Evolutionary conservation across 2,113 vertebrate genomes (phyloP), one percentile per base, ranked within the genome.

Genomic region (Carassius carassius): DNA sequence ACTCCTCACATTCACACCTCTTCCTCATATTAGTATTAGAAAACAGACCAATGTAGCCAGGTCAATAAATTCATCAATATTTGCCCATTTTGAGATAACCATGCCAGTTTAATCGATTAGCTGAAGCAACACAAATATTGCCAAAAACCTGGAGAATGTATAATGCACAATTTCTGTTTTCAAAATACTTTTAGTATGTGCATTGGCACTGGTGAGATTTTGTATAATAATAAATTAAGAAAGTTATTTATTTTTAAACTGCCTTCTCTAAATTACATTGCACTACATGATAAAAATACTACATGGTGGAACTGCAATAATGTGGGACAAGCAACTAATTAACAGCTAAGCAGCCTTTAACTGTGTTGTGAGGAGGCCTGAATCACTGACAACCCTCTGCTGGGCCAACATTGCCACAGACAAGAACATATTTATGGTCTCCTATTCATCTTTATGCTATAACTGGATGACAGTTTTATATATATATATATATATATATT

Each of bases 371-470:
- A 78, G 29, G 19, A 58, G 56, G 41, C 54, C 32, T 69, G 81
- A 88, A 88, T 81, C 86, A 82, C 37, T 82, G 72, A 86, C 85
- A 78, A 44, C 69, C 58, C 41, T 65, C 11, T 67, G 62, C 78
- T 81, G 54, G 81, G 79, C 54, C 56, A 84, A 81, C 54, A 72
- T 23, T 25, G 73, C 78, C 47, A 4, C 76, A 67, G 21, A 44
- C n/a, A 56, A 63, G 19, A 78, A 72, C 85, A 78, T 86, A 83
- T 62, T 78, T 83, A 58, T 78, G 16, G 51, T 60, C 3, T 51
- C n/a, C 44, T 75, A n/a, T 75, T 51, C 29, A 75, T 49, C n/a
- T 75, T 63, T 63, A 25, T 63, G 54, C 54, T 56, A 56, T 56
- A 56, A 9, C 54, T 21, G 54, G 54, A 56, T 56, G 54, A 56